Conservation (phyloP, 2,797 vertebrate genomes). For the Vireo griseus region DNA sequence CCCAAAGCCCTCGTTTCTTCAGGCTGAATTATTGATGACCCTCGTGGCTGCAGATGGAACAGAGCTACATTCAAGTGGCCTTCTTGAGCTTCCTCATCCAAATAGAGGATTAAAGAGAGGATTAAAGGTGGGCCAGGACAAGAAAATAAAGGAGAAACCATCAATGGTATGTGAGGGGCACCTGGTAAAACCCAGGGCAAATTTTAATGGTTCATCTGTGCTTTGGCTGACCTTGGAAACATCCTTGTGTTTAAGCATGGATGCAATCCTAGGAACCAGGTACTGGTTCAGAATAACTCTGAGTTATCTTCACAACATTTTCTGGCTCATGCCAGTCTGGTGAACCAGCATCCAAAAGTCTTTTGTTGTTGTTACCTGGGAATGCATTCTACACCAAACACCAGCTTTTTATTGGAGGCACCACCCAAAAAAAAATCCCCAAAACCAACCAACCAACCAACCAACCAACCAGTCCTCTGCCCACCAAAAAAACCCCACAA, state of each 20-base stretch:
- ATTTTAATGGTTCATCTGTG: not conserved
- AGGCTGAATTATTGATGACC: not conserved
- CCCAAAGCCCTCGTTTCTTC: slow-evolving; percentile 2
- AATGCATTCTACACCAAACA: not conserved
- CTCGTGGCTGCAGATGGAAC: not conserved
- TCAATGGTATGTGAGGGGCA: fast-evolving
- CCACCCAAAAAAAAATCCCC: not conserved
- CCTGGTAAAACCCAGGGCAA: not conserved
- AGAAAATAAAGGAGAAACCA: not conserved
- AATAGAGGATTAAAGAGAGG: not conserved
- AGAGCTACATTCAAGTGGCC: not conserved
- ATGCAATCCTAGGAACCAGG: not conserved
- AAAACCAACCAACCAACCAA: not conserved
- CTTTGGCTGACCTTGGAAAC: not conserved
- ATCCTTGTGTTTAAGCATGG: not conserved
- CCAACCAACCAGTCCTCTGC: not conserved
- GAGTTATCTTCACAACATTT: not conserved
- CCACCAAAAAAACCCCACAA: no score
- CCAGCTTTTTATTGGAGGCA: not conserved
- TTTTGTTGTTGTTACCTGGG: not conserved
- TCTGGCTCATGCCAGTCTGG: not conserved
- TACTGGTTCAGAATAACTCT: not conserved
- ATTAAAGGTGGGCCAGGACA: not conserved
- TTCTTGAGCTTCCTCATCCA: not conserved
- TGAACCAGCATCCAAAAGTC: not conserved